Percentiles rank a stretch among this genome's conserved stretches.
phyloP scores from a whole-genome alignment of 2,797 vertebrate genomes.

The Antennarius maculatus region DNA sequence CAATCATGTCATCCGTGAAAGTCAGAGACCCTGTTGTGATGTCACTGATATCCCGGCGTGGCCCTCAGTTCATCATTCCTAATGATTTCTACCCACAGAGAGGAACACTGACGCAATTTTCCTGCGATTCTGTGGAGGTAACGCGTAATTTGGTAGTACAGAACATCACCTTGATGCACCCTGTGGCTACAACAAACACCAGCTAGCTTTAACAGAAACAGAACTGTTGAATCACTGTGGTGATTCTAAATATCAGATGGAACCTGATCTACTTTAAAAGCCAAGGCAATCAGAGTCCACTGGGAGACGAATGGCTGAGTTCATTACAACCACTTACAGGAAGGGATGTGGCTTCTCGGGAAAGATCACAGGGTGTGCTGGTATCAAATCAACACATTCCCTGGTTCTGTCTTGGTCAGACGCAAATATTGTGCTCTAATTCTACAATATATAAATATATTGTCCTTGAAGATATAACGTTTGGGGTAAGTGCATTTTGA shows the following conservation, averaged over 20 bases:
- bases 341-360: conserved; percentile 57
- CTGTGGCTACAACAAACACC: conserved; percentile 16
- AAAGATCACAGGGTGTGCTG: conserved; percentile 58
- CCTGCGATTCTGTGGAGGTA: neutral
- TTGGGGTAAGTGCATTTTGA: conserved; percentile 1
- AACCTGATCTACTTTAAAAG: conserved; percentile 65
- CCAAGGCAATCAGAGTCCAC: conserved; percentile 58
- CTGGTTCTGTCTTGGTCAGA: conserved; percentile 38
- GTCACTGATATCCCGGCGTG: conserved; percentile 16
- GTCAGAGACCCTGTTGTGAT: conserved; percentile 20
- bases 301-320: conserved; percentile 57
- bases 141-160: neutral
- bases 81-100: neutral
- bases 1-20: conserved; percentile 28
- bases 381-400: conserved; percentile 53
- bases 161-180: conserved; percentile 9
- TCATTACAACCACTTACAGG: conserved; percentile 63
- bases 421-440: conserved; percentile 27
- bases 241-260: conserved; percentile 47
- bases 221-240: conserved; percentile 57
- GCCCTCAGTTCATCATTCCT: neutral
- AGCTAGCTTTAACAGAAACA: conserved; percentile 31
- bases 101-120: neutral
- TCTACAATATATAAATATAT: neutral
- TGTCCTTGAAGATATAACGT: conserved; percentile 35